phyloP scores from a whole-genome alignment of 2,888 invertebrate genomes.

The Clitarchus hookeri region DNA sequence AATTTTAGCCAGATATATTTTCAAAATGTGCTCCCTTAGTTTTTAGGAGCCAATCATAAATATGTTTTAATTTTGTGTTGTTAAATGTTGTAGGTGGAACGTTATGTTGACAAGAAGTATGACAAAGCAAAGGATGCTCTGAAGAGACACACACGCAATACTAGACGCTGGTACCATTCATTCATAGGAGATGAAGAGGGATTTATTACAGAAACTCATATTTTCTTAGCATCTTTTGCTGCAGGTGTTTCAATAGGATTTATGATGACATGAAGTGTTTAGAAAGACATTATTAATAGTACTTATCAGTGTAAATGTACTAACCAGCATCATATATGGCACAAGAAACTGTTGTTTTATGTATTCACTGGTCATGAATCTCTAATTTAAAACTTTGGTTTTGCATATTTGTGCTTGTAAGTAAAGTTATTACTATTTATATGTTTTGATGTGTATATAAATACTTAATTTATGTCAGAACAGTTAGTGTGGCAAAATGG shows the following conservation, averaged over 20 bases:
- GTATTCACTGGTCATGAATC: background rate
- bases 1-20: too few relatives aligned
- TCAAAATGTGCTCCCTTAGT: too few relatives aligned
- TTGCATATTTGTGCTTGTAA: background rate
- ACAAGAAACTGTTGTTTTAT: background rate
- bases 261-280: background rate
- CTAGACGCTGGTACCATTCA: slow-evolving; percentile 76
- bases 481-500: background rate
- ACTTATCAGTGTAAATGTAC: background rate
- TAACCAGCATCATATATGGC: background rate
- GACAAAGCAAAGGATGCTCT: slow-evolving; percentile 77
- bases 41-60: background rate
- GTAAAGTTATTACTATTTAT: background rate
- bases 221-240: slow-evolving; percentile 79
- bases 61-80: slow-evolving; percentile 37
- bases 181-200: slow-evolving; percentile 64
- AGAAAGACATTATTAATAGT: background rate
- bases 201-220: slow-evolving; percentile 74
- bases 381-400: background rate
- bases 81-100: slow-evolving; percentile 66
- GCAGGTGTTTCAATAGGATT: slow-evolving; percentile 78
- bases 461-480: background rate
- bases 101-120: slow-evolving; percentile 79
- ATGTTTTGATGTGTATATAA: background rate
- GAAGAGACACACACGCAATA: slow-evolving; percentile 71